A percentile compares a stretch with the other conserved stretches of the same genome.
Conservation (phyloP, 2,888 invertebrate species). For the Drosophila longiperda region DNA sequence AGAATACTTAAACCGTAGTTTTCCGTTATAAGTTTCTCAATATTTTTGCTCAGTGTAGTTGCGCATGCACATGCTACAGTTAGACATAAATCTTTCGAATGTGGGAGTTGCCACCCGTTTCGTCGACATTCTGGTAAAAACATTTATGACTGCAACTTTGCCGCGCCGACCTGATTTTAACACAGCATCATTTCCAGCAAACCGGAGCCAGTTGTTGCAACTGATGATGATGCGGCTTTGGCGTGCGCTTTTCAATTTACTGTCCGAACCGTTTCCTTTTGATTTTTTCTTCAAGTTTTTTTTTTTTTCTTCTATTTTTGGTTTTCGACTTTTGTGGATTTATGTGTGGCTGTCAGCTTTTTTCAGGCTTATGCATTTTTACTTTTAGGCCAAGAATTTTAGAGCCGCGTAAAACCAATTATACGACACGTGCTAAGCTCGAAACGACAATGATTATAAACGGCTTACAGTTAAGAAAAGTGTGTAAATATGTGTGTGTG, state of each 20-base stretch:
- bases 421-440: conserved; percentile 61
- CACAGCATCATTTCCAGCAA: conserved; percentile 56
- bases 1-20: not conserved
- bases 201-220: conserved; percentile 49
- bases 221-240: conserved; percentile 77
- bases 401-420: conserved; percentile 50
- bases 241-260: conserved; percentile 79
- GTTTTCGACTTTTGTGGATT: conserved; percentile 47
- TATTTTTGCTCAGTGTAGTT: not conserved
- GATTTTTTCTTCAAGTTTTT: conserved; percentile 8
- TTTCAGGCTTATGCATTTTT: conserved; percentile 63
- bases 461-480: conserved; percentile 56
- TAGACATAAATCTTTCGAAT: conserved; percentile 70
- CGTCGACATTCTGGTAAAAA: conserved; percentile 40
- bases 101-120: conserved; percentile 68
- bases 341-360: conserved; percentile 71
- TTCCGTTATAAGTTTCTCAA: not conserved
- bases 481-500: no score
- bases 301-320: conserved; percentile 22
- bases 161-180: conserved; percentile 55
- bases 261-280: conserved; percentile 62
- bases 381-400: conserved; percentile 70
- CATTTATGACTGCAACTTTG: conserved; percentile 61
- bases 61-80: conserved; percentile 21
- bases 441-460: conserved; percentile 34